phyloP scores from a whole-genome alignment of 2,888 invertebrate genomes.

The Xestobium rufovillosum region DNA sequence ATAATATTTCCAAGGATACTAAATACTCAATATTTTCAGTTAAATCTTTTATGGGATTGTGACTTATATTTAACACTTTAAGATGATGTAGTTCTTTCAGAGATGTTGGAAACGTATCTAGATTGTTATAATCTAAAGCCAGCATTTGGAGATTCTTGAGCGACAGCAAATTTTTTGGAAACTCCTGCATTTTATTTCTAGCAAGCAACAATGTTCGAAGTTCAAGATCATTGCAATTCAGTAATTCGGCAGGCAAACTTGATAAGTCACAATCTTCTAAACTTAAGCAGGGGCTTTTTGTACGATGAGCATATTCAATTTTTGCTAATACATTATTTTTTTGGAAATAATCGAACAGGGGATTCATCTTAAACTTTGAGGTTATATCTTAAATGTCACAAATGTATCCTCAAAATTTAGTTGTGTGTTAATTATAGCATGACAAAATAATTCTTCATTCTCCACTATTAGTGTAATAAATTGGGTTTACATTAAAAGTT shows the following conservation, averaged over 20 bases:
- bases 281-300: conserved; percentile 53
- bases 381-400: no score
- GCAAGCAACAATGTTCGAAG: conserved; percentile 57
- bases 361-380: conserved; percentile 57
- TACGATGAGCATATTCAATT: conserved; percentile 56
- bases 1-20: conserved; percentile 54
- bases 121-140: conserved; percentile 59
- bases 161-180: conserved; percentile 47
- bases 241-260: conserved; percentile 51
- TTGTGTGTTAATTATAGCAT: no score
- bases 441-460: no score
- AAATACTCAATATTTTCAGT: conserved; percentile 55
- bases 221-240: conserved; percentile 50
- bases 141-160: conserved; percentile 53
- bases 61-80: conserved; percentile 57
- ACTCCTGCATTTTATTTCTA: conserved; percentile 52
- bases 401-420: no score
- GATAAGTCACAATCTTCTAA: conserved; percentile 58
- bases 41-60: conserved; percentile 53
- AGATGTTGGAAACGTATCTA: conserved; percentile 53
- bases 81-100: conserved; percentile 53
- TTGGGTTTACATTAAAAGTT: no score
- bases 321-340: conserved; percentile 59
- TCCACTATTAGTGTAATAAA: no score
- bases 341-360: conserved; percentile 60